phyloP scores from a whole-genome alignment of 1,140 invertebrate genomes.

The Lordiphosa collinella region DNA sequence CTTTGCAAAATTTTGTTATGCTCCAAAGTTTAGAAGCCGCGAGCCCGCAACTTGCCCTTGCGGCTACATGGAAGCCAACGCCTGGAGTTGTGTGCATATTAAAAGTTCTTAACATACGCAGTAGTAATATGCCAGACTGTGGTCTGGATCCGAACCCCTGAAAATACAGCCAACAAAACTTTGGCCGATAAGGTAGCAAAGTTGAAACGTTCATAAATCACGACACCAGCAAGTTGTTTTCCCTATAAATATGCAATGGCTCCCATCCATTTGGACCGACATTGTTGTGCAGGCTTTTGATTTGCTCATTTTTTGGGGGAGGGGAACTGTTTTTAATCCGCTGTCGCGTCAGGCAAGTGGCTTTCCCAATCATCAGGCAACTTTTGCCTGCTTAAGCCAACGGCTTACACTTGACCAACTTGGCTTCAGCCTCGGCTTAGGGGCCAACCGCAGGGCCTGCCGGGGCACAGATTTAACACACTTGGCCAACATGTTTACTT shows the following conservation, averaged over 20 bases:
- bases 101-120: slow-evolving; percentile 45
- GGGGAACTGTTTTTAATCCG: slow-evolving; percentile 60
- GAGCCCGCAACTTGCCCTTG: slow-evolving; percentile 68
- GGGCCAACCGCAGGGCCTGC: slow-evolving; percentile 25
- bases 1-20: slow-evolving; percentile 60
- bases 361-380: slow-evolving; percentile 40
- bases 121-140: slow-evolving; percentile 43
- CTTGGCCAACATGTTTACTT: slow-evolving; percentile 55
- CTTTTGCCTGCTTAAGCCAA: slow-evolving; percentile 46
- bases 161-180: slow-evolving; percentile 49
- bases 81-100: slow-evolving; percentile 42
- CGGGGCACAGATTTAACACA: slow-evolving; percentile 41
- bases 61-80: not conserved
- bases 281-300: slow-evolving; percentile 45
- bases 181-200: slow-evolving; percentile 73
- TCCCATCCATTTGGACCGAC: slow-evolving; percentile 14
- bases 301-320: slow-evolving; percentile 34
- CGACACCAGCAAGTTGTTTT: slow-evolving; percentile 72
- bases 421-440: slow-evolving; percentile 26
- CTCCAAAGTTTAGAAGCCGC: slow-evolving; percentile 59
- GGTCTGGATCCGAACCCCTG: slow-evolving; percentile 13
- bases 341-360: slow-evolving; percentile 43
- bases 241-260: slow-evolving; percentile 65
- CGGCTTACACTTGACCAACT: slow-evolving; percentile 66
- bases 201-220: slow-evolving; percentile 77